Base-by-base conservation (phyloP, 2,113 vertebrate genomes). In the Urocitellus parryii region DNA sequence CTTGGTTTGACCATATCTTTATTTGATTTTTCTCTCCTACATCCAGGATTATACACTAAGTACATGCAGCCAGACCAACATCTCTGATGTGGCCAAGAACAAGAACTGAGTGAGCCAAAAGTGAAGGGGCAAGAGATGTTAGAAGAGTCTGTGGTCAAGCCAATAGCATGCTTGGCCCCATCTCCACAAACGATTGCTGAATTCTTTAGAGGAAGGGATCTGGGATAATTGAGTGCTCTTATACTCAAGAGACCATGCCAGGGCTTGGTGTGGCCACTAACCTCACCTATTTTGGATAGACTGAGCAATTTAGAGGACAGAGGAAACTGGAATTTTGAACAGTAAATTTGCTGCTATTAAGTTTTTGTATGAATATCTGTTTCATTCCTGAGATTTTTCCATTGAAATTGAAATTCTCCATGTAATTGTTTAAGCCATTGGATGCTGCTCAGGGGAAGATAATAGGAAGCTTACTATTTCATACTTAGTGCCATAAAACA, bases 31-130 rank as follows among this genome's bases (percentile, higher is more conserved):
- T 95, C 24, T 90, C 37, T 74, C n/a, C 39, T 94, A 84, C 48
- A 67, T 96, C 84, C 73, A 95, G 81, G 56, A 82, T 96, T 95
- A 58, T 96, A 42, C 18, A 77, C 70, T 87, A 27, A 88, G 14
- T 68, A 29, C 45, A 42, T 95, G 73, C 45, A 96, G 91, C 85
- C 94, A 96, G 81, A 90, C 81, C n/a, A 24, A 91, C 90, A 83
- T 53, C n/a, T 92, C 53, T 74, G 67, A 78, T 84, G 88, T 90
- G 82, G 91, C 91, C 94, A 96, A 96, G 78, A 96, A 94, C n/a
- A 90, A 94, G 70, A 32, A 58, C 72, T 51, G 65, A 37, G 70
- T 93, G 80, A 97, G 94, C 92, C 97, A 96, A 95, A 79, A 92
- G 70, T 68, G 45, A 96, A 94, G 80, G 96, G 79, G 48, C 32